Base-by-base conservation (phyloP, 2,888 invertebrate genomes). In the Erannis defoliaria region DNA sequence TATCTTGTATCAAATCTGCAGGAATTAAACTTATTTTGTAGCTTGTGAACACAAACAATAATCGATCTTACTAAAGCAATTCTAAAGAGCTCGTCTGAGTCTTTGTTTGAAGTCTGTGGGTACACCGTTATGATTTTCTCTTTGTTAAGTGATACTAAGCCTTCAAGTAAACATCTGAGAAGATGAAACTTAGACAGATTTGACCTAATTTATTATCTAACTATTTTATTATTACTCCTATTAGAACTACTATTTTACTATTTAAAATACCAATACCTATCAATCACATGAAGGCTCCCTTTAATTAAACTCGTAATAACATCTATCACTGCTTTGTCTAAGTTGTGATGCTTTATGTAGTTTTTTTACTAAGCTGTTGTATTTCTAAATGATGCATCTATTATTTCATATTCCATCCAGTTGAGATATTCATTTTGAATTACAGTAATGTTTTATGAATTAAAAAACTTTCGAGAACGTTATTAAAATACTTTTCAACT, bases 1-100 rank as follows among this genome's bases (percentile, higher is more conserved):
- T 80, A 81, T 64, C 72, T 74, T 42, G 78, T 70, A 51, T 83
- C 80, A 55, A 84, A 88, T 75, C 89, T 90, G 77, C 21, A 55
- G 70, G 49, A 55, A 23, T 42, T 45, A 59, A 29, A 48, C 38
- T 14, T 21, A 48, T 21, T 48, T n/a, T 35, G 33, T n/a, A 18
- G 18, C 46, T 33, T 29, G 29, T 58, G 31, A 63, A 54, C 18
- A 55, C 40, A 45, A 57, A 58, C 50, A 55, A 50, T 26, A 43
- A 45, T 31, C 40, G 50, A 63, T 40, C 23, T 42, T 10, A n/a
- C 42, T 42, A 35, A 50, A 43, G 37, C 49, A 50, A 55, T 35
- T 48, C 19, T 19, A 40, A 54, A 42, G 33, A 40, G 38, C 33
- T 45, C 29, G 3, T 33, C 12, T 8, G 12, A 42, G 51, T 56